Conservation (phyloP, 2,888 invertebrate species). For the Brachyptera putata region DNA sequence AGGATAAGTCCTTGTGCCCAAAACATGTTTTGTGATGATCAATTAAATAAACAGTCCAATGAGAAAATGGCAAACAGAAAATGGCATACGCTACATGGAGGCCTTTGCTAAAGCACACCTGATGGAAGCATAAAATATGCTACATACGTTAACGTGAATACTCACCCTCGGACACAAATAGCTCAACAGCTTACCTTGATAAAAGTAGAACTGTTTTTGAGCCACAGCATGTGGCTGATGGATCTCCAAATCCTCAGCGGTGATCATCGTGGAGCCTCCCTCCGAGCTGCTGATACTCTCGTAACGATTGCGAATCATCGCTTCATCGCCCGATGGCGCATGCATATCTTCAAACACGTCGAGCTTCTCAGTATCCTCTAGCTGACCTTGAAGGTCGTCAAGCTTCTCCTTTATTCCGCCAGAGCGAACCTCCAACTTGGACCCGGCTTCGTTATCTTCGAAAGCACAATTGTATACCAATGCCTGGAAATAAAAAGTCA, state of each 20-base stretch:
- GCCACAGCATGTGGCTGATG: conserved; percentile 33
- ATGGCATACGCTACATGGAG: too few species aligned
- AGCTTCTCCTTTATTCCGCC: too few species aligned
- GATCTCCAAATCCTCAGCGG: conserved; percentile 43
- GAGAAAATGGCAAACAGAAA: too few species aligned
- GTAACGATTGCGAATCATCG: conserved; percentile 33
- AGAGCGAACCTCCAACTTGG: too few species aligned
- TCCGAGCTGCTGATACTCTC: conserved; percentile 40
- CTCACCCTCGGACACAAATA: too few species aligned
- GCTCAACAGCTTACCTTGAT: conserved; percentile 79
- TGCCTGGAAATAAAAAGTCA: conserved; percentile 19
- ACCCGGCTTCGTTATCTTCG: conserved; percentile 27
- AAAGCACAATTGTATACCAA: conserved; percentile 33
- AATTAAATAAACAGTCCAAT: too few species aligned
- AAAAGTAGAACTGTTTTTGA: conserved; percentile 69
- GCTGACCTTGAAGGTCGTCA: background rate
- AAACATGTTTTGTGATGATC: too few species aligned
- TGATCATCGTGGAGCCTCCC: conserved; percentile 34
- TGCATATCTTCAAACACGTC: background rate
- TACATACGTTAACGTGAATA: too few species aligned
- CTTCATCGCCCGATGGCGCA: background rate
- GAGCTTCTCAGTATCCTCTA: background rate
- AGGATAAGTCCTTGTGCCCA: too few species aligned
- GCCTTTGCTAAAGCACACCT: too few species aligned
- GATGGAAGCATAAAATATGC: too few species aligned